Percentiles rank a stretch among this genome's conserved stretches.
Conservation (phyloP, 2,797 vertebrate species). For the Silurus lanzhouensis region DNA sequence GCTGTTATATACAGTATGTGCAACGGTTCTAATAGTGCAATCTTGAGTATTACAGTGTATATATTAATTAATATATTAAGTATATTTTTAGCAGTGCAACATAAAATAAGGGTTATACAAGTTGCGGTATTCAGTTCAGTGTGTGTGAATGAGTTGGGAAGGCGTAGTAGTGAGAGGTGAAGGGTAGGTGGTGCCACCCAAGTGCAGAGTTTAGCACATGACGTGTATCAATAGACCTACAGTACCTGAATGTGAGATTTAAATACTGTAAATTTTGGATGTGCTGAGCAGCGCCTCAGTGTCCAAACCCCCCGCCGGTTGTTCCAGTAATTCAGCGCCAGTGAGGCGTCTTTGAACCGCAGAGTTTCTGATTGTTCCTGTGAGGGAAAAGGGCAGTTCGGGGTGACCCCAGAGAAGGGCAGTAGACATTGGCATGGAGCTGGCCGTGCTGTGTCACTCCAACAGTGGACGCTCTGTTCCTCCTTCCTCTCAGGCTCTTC, state of each 20-base stretch:
- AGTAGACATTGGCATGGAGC: constrained; percentile 19
- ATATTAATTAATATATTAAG: no score
- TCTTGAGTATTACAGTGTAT: no score
- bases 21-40: no score
- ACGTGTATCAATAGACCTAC: no score
- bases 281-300: background rate
- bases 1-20: no score
- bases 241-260: background rate
- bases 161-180: no score
- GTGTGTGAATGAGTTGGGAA: no score
- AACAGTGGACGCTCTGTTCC: constrained; percentile 46
- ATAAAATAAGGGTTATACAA: no score
- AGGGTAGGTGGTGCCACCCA: no score
- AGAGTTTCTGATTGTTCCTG: background rate
- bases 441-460: constrained; percentile 17
- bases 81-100: no score
- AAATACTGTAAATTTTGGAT: background rate
- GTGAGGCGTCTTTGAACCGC: constrained; percentile 2
- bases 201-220: no score
- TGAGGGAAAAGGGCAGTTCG: constrained; percentile 5
- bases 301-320: background rate
- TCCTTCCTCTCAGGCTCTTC: constrained; percentile 44
- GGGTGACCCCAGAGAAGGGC: constrained; percentile 25
- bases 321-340: constrained; percentile 2
- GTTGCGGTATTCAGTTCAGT: no score